phyloP scores from a whole-genome alignment of 2,113 vertebrate genomes.

The Lanius collurio region DNA sequence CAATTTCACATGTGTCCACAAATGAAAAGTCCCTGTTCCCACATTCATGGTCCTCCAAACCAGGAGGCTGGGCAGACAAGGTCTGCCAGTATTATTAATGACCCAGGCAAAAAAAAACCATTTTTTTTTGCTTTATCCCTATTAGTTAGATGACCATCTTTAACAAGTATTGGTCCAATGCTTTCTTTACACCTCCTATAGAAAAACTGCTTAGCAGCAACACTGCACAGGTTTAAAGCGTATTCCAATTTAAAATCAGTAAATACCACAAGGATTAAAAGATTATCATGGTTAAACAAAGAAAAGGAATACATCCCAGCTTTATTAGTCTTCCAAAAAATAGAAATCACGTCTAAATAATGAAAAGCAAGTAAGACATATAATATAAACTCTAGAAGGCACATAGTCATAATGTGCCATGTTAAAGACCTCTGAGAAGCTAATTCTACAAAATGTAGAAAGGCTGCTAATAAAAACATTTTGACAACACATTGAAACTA shows the following conservation, averaged over 20 bases:
- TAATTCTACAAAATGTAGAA: background rate
- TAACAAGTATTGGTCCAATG: background rate
- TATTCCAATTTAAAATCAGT: background rate
- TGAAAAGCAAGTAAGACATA: background rate
- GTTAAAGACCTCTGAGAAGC: background rate
- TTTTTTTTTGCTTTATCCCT: background rate
- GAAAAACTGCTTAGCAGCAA: background rate
- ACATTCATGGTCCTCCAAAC: rapidly evolving
- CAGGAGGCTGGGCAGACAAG: background rate
- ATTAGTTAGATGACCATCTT: background rate
- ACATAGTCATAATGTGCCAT: background rate
- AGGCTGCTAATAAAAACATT: background rate
- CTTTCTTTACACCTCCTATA: background rate
- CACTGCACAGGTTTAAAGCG: background rate
- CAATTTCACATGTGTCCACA: background rate
- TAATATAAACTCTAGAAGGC: background rate
- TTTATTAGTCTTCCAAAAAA: background rate
- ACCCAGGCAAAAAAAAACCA: background rate
- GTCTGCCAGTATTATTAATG: background rate
- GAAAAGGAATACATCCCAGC: background rate
- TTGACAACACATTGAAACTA: background rate
- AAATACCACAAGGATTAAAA: background rate
- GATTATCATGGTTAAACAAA: background rate
- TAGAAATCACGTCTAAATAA: background rate
- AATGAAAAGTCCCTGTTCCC: background rate